Evolutionary conservation across 2,113 vertebrate species (phyloP).

Genomic region (Charina bottae): DNA sequence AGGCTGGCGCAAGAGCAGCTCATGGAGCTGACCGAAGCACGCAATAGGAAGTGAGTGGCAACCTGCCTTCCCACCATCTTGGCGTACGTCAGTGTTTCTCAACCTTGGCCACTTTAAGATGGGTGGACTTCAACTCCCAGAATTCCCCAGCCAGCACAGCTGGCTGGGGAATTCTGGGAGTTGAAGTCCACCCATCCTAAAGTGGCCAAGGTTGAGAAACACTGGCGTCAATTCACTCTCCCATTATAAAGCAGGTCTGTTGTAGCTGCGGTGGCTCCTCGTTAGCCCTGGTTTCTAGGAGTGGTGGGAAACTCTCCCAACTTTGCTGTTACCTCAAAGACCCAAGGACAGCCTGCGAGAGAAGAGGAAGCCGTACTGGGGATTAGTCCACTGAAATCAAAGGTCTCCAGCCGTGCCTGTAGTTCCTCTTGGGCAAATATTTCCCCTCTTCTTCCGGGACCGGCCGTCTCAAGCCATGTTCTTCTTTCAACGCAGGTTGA

Average conservation of each 20-base stretch:
- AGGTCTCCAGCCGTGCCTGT: not conserved
- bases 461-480: not conserved
- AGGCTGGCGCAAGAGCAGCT: slow-evolving; percentile 81
- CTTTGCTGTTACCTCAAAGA: not conserved
- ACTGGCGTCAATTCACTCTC: not conserved
- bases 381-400: not conserved
- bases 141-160: too few species aligned
- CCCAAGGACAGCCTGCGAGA: not conserved
- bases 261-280: too few species aligned
- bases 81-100: too few species aligned
- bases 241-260: not conserved
- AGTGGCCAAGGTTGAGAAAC: too few species aligned
- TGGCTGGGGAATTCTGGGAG: too few species aligned
- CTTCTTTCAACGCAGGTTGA: slow-evolving; percentile 66
- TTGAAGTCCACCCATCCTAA: too few species aligned
- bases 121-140: too few species aligned
- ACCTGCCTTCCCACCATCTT: too few species aligned
- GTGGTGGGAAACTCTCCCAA: not conserved
- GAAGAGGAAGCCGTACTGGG: not conserved
- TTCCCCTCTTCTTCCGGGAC: not conserved
- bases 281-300: not conserved
- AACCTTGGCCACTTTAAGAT: too few species aligned
- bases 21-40: slow-evolving; percentile 83
- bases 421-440: not conserved
- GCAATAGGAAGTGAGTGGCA: slow-evolving; percentile 80